Conservation (phyloP, 2,888 invertebrate genomes). For the Scaeva pyrastri region DNA sequence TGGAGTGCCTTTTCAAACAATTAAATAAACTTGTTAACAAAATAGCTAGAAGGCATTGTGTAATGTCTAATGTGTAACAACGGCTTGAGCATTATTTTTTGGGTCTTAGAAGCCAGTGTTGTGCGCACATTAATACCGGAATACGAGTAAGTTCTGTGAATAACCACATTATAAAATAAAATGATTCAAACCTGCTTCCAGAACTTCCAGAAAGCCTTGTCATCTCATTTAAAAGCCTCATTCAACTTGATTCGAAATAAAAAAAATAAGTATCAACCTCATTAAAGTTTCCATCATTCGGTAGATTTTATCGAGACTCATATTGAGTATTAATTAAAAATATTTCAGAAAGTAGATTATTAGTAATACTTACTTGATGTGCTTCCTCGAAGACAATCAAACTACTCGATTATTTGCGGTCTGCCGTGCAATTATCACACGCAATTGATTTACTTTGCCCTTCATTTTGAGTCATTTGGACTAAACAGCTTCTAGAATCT, state of each 20-base stretch:
- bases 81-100: not conserved
- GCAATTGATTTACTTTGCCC: slow-evolving; percentile 6
- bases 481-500: not conserved
- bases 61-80: not conserved
- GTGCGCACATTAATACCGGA: not conserved
- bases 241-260: not conserved
- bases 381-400: not conserved
- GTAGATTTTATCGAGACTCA: not conserved
- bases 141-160: not conserved
- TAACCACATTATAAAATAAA: not conserved
- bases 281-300: slow-evolving; percentile 10
- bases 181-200: slow-evolving; percentile 18
- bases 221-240: slow-evolving; percentile 13
- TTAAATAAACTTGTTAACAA: not conserved
- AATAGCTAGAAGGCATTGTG: not conserved
- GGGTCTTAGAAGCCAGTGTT: not conserved
- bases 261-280: slow-evolving; percentile 17
- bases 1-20: not conserved
- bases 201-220: slow-evolving; percentile 2
- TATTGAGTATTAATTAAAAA: not conserved
- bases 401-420: not conserved
- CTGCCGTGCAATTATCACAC: slow-evolving; percentile 28
- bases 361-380: slow-evolving; percentile 9
- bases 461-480: slow-evolving; percentile 18
- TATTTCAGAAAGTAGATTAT: not conserved